Evolutionary conservation across 2,888 invertebrate species (phyloP), one percentile per base, ranked within the genome.

Genomic region (Cosmorhoe ocellata): DNA sequence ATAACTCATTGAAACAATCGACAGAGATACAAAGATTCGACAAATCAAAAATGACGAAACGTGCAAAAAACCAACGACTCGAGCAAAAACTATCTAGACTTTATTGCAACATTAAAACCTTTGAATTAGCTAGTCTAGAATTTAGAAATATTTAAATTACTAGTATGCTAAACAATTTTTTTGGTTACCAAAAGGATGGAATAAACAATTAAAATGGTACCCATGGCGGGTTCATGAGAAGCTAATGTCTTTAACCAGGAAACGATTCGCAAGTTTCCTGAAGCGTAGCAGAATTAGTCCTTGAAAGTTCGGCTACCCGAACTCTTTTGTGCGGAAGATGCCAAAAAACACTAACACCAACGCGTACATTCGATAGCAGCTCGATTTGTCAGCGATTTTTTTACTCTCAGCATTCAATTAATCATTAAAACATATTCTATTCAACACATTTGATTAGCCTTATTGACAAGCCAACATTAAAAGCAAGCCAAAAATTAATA

Each of bases 281-380:
- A 85, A 86, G 86, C 80, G 78, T 70, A 80, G 77, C 81, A 60
- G 56, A 58, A 54, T 42, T 40, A 76, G 81, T 75, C 86, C 86
- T 88, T 87, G 87, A 83, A 69, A 73, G 88, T 86, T 87, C 85
- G 77, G 68, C 72, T 69, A 87, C 86, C 86, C 71, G 67, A 70
- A 69, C 64, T 63, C 79, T 78, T 80, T 84, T 82, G 80, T 83
- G 69, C 65, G 67, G 70, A 79, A 75, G 61, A 47, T 60, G 50
- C 67, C 66, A 78, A 81, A 82, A 79, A 73, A 69, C 67, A 61
- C 64, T 67, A 71, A 73, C 67, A 63, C 30, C 59, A 65, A 65
- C 69, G 64, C 66, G 68, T 68, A 71, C 66, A 64, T 73, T 75
- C 71, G 77, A 79, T 79, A 78, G 69, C 71, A 73, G 69, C 71